Conservation (phyloP, 2,888 invertebrate genomes). For the Dendrolimus houi region DNA sequence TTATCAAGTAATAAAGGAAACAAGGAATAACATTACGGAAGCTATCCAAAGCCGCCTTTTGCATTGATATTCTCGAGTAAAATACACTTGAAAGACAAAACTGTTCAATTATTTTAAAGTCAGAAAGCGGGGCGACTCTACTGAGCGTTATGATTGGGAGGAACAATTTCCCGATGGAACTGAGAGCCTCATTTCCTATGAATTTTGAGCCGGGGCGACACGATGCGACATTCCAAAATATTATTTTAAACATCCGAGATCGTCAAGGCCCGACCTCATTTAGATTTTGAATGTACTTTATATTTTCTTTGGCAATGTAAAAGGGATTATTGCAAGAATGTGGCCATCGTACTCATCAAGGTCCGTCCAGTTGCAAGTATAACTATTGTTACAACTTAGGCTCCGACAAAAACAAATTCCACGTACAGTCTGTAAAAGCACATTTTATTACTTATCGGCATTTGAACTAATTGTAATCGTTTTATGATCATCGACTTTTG, state of each 20-base stretch:
- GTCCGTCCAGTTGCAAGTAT: too few relatives aligned
- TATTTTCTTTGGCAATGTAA: too few relatives aligned
- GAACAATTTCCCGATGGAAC: constrained; percentile 70
- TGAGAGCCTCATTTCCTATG: constrained; percentile 69
- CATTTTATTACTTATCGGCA: too few relatives aligned
- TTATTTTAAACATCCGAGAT: constrained; percentile 67
- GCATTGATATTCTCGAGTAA: constrained; percentile 22
- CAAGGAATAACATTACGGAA: constrained; percentile 23
- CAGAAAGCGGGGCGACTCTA: constrained; percentile 55
- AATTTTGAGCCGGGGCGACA: constrained; percentile 43
- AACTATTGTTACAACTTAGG: too few relatives aligned
- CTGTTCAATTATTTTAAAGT: constrained; percentile 59
- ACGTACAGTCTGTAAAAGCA: too few relatives aligned
- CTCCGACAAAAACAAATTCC: too few relatives aligned
- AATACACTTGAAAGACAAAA: constrained; percentile 54
- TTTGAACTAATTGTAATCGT: too few relatives aligned
- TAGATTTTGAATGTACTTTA: constrained; percentile 11
- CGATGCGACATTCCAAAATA: constrained; percentile 52
- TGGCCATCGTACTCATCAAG: too few relatives aligned
- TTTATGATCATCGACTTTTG: too few relatives aligned
- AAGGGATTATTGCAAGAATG: too few relatives aligned
- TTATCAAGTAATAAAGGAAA: too few relatives aligned
- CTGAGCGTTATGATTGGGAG: constrained; percentile 65
- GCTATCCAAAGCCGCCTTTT: constrained; percentile 23
- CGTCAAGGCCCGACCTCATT: constrained; percentile 53